These are phyloP conservation scores for Trachelus tabidus DNA, from an alignment of 2,888 invertebrate species.

Conservation along the genomic window DNA sequence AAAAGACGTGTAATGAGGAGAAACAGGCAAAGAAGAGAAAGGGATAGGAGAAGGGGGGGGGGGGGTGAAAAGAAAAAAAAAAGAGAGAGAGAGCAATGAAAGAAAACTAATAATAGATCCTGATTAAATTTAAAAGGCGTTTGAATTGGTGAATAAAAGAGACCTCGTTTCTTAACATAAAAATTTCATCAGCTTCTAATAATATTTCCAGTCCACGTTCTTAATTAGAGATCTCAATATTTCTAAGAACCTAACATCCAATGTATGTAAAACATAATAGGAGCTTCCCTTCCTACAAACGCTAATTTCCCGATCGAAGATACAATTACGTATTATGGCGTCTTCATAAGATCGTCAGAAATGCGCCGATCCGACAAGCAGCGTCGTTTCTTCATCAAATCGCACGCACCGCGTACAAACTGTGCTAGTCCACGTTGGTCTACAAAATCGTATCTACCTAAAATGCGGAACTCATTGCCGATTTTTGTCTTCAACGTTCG, in stretches of 20 bases:
- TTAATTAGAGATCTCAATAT: background rate
- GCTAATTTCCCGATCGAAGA: background rate
- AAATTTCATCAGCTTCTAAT: background rate
- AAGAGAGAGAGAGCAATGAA: background rate
- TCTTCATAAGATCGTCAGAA: background rate
- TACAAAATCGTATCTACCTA: background rate
- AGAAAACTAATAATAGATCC: background rate
- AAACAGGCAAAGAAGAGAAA: background rate
- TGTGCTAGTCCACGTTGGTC: background rate
- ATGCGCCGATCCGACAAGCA: background rate
- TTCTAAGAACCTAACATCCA: background rate
- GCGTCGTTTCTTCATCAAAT: background rate
- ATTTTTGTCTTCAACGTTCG: background rate
- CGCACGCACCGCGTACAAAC: background rate
- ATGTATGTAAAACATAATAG: background rate
- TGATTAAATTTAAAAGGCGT: background rate
- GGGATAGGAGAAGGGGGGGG: background rate
- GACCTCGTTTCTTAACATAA: background rate
- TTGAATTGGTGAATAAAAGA: background rate
- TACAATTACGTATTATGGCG: background rate
- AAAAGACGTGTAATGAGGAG: background rate
- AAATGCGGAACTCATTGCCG: background rate
- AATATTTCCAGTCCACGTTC: background rate
- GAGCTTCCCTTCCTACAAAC: background rate
- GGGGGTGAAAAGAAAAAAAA: background rate